Percentiles rank a stretch among this genome's conserved stretches.
These are phyloP conservation scores for Typhlomys cinereus DNA, from an alignment of 2,113 vertebrate species.

Conservation along the genomic window DNA sequence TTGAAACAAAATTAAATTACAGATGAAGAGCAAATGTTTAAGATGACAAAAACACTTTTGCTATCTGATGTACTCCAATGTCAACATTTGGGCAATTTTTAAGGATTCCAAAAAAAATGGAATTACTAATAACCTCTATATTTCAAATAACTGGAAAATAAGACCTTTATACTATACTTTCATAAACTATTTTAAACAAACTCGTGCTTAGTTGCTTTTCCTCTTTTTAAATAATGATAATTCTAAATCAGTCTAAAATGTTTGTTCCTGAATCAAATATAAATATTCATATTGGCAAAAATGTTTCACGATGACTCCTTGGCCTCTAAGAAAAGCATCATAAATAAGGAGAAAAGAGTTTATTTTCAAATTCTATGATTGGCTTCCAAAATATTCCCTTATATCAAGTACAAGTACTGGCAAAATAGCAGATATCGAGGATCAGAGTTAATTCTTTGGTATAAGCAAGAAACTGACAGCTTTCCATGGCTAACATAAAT, in stretches of 20 bases:
- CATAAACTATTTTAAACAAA: constrained; percentile 67
- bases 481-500: constrained; percentile 56
- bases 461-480: constrained; percentile 74
- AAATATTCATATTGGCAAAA: constrained; percentile 57
- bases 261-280: constrained; percentile 60
- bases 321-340: constrained; percentile 55
- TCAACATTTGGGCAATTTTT: constrained; percentile 63
- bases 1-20: constrained; percentile 81
- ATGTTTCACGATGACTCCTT: constrained; percentile 70
- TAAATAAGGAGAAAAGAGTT: constrained; percentile 41
- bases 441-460: constrained; percentile 83
- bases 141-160: constrained; percentile 73
- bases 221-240: constrained; percentile 69
- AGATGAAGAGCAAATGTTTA: constrained; percentile 76
- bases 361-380: constrained; percentile 57
- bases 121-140: constrained; percentile 74
- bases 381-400: constrained; percentile 36
- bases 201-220: constrained; percentile 50
- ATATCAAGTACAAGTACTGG: constrained; percentile 54
- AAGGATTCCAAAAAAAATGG: constrained; percentile 67
- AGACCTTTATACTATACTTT: constrained; percentile 73
- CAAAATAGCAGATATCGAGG: constrained; percentile 45
- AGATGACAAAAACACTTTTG: constrained; percentile 77
- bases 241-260: constrained; percentile 61
- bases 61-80: constrained; percentile 67